A percentile compares a stretch with the other conserved stretches of the same genome.
These are phyloP conservation scores for Ammodramus savannarum DNA, from an alignment of 2,113 vertebrate species.

Conservation along the genomic window DNA sequence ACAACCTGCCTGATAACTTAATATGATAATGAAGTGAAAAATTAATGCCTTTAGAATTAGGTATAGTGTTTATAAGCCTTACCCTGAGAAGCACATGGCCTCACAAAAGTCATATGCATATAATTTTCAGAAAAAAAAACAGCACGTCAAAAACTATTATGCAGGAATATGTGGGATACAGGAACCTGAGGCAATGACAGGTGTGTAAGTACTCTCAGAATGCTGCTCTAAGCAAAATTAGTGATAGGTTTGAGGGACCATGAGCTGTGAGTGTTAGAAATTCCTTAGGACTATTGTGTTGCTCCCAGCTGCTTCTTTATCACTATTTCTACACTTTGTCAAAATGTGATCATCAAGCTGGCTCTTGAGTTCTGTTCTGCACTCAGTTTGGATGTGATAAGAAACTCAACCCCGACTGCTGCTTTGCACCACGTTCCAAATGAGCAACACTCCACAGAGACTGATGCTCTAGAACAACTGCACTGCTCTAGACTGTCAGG, in stretches of 20 bases:
- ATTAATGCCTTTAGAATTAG: not conserved
- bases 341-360: conserved; percentile 52
- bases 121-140: not conserved
- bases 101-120: not conserved
- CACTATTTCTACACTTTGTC: not conserved
- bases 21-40: not conserved
- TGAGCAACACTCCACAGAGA: not conserved
- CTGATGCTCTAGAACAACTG: not conserved
- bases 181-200: not conserved
- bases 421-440: not conserved
- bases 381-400: not conserved
- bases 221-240: not conserved
- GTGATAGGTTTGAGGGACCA: not conserved
- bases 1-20: not conserved
- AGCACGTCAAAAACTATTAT: not conserved
- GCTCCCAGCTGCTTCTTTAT: not conserved
- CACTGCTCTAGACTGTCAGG: not conserved
- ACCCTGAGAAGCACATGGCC: not conserved
- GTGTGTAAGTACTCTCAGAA: not conserved
- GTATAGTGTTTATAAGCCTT: not conserved
- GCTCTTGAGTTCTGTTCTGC: conserved; percentile 44
- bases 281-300: not conserved
- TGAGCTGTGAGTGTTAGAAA: not conserved
- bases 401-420: not conserved
- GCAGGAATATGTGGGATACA: not conserved